Percentiles rank a stretch among this genome's conserved stretches.
Evolutionary conservation across 1,140 invertebrate genomes (phyloP).

Genomic region (Neuroterus valhalla): DNA sequence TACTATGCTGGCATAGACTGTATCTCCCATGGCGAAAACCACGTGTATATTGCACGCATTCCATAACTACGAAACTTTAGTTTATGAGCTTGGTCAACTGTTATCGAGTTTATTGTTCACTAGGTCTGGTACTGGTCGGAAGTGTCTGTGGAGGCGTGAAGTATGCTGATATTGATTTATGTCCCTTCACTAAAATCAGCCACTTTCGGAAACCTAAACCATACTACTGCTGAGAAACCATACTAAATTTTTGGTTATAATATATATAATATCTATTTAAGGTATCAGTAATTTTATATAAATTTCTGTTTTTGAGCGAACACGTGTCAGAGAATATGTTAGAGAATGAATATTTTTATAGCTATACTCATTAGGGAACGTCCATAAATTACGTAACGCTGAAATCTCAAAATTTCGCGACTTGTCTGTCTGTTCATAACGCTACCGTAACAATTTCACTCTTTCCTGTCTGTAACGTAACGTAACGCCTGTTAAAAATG

Average conservation of each 20-base stretch:
- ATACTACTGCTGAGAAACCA: too few relatives aligned
- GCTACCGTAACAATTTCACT: too few relatives aligned
- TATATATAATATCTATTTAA: neutral
- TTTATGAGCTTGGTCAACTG: slow-evolving; percentile 9
- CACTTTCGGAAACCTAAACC: neutral
- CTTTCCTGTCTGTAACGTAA: too few relatives aligned
- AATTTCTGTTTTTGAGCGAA: too few relatives aligned
- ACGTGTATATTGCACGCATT: slow-evolving; percentile 1
- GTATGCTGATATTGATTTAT: slow-evolving; percentile 11
- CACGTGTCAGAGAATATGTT: too few relatives aligned
- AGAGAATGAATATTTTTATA: too few relatives aligned
- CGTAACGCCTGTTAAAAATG: too few relatives aligned
- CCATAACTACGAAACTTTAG: slow-evolving; percentile 20
- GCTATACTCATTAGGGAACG: too few relatives aligned
- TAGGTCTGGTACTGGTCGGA: neutral
- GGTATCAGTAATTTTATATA: neutral
- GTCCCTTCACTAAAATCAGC: neutral
- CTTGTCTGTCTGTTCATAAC: too few relatives aligned
- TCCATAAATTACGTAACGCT: too few relatives aligned
- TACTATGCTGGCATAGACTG: neutral
- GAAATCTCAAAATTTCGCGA: too few relatives aligned
- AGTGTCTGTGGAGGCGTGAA: slow-evolving; percentile 7
- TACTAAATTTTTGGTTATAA: neutral
- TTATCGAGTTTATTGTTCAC: slow-evolving; percentile 19
- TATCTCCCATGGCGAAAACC: neutral